Base-by-base conservation (phyloP, 2,797 vertebrate genomes). In the Epinephelus malabaricus region DNA sequence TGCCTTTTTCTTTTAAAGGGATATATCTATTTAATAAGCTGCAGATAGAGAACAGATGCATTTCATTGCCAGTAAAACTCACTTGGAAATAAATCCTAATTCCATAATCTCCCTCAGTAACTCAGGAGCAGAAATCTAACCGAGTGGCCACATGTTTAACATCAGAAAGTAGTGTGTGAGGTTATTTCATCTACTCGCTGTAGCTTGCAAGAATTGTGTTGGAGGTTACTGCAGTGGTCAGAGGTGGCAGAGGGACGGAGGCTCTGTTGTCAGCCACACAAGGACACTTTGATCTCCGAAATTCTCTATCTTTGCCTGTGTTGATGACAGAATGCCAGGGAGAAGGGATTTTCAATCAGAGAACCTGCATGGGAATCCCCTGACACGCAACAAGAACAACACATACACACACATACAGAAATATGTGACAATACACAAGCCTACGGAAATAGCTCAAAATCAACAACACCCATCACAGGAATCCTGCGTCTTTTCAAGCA, bases 351-450 rank as follows among this genome's bases (percentile, higher is more conserved):
- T 82, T 93, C 81, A 93, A 90, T 93, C 86, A 91, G 83, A 78
- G 68, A 62, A 79, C 93, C 94, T 87, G 78, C 88, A 92, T 90
- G 91, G 92, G 94, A 95, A 94, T 94, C 87, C 89, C 94, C 89
- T 78, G 70, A 87, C 83, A 89, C 34, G 34, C 87, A 88, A 88
- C 72, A 73, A 69, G 73, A 64, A 75, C 71, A 84, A 63, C 65
- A 60, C 66, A 67, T 9, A 63, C 65, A 60, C 66, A 67, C 14
- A 68, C 56, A 73, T 58, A 38, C 40, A 78, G 14, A 88, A 82
- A 87, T 68, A 89, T 76, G 80, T 76, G 79, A 85, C 84, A 85
- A 83, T 21, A 83, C 74, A 76, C 71, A 78, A 66, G 68, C 46
- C 63, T 34, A 60, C 47, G 82, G 61, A 88, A 86, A 87, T 50